A percentile compares a stretch with the other conserved stretches of the same genome.
phyloP scores from a whole-genome alignment of 2,113 vertebrate genomes.

The Thalassoma bifasciatum region DNA sequence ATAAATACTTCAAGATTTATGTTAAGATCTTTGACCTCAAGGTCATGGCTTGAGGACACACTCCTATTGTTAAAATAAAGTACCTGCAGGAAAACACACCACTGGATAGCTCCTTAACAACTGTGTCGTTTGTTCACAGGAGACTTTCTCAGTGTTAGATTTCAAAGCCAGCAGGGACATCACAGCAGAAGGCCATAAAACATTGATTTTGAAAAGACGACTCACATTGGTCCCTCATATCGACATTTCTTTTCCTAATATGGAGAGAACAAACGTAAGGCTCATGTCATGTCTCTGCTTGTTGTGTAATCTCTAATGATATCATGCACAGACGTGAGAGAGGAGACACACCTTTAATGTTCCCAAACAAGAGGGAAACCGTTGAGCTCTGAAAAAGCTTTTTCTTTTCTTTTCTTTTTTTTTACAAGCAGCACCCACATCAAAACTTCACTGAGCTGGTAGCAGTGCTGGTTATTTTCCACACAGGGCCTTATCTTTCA shows the following conservation, averaged over 20 bases:
- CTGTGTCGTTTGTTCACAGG: constrained; percentile 6
- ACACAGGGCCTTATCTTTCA: constrained; percentile 24
- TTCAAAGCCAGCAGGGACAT: constrained; percentile 27
- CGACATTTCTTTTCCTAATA: constrained; percentile 63
- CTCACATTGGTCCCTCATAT: not conserved
- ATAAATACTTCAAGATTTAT: constrained; percentile 1
- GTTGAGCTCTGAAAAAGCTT: constrained; percentile 6
- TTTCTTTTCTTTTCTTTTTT: too few relatives aligned
- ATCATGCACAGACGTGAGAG: constrained; percentile 71
- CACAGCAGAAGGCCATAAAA: constrained; percentile 2
- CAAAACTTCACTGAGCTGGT: not conserved
- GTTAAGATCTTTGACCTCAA: not conserved
- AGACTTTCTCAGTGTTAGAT: constrained; percentile 24
- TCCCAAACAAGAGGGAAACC: constrained; percentile 37
- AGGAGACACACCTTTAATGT: constrained; percentile 72
- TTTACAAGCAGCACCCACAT: constrained; percentile 14
- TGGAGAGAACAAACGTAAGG: constrained; percentile 52
- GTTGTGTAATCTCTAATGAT: constrained; percentile 65
- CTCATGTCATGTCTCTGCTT: constrained; percentile 67
- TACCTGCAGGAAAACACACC: constrained; percentile 7
- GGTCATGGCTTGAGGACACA: not conserved
- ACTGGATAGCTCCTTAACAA: constrained; percentile 16
- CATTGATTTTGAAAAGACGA: not conserved
- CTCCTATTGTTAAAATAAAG: constrained; percentile 7
- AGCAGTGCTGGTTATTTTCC: not conserved